Conservation (phyloP, 2,113 vertebrate species). For the Solea senegalensis region DNA sequence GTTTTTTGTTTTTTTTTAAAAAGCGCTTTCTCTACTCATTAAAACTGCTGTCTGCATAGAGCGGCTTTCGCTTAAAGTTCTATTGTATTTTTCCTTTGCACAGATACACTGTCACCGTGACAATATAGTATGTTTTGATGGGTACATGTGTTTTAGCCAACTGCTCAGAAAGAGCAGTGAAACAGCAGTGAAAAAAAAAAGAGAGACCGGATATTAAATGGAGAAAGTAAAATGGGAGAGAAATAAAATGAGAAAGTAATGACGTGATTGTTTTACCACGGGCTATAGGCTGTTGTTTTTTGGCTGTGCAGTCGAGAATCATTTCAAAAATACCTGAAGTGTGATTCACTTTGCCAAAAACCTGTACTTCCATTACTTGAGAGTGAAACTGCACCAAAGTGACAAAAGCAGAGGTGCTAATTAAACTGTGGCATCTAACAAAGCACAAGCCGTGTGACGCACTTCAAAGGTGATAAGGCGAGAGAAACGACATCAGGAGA, state of each 20-base stretch:
- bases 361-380: constrained; percentile 9
- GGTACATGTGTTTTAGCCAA: neutral
- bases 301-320: neutral
- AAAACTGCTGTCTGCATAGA: neutral
- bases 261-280: neutral
- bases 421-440: constrained; percentile 41
- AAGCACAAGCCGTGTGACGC: constrained; percentile 38
- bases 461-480: constrained; percentile 45
- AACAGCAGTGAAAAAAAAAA: neutral
- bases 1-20: too few species aligned
- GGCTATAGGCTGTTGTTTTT: neutral
- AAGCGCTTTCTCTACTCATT: neutral
- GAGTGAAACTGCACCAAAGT: constrained; percentile 23
- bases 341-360: constrained; percentile 19
- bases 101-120: constrained; percentile 1
- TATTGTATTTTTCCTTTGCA: neutral
- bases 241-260: neutral
- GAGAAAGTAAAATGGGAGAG: neutral
- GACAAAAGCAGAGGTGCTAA: constrained; percentile 54
- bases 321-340: constrained; percentile 6
- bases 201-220: neutral
- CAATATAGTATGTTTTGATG: constrained; percentile 7
- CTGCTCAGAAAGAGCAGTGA: constrained; percentile 2
- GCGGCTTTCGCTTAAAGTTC: neutral
- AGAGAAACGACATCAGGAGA: constrained; percentile 18